phyloP scores from a whole-genome alignment of 2,113 vertebrate genomes.

The Tragelaphus imberbis region DNA sequence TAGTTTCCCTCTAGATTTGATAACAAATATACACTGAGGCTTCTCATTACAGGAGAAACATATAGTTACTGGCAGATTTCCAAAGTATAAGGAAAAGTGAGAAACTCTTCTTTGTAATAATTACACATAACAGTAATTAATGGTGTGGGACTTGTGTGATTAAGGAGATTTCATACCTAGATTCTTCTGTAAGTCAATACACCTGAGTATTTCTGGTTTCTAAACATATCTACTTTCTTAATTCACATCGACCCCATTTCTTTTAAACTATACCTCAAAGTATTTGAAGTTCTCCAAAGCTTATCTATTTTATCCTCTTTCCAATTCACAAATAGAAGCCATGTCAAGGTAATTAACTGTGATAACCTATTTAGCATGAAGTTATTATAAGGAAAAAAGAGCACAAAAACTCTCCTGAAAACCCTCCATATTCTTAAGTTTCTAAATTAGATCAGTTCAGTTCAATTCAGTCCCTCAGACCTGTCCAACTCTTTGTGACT shows the following conservation, averaged over 20 bases:
- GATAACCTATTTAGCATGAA: slow-evolving; percentile 59
- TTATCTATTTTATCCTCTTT: slow-evolving; percentile 66
- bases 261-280: slow-evolving; percentile 52
- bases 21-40: slow-evolving; percentile 10
- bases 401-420: not conserved
- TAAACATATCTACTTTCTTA: slow-evolving; percentile 57
- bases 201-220: slow-evolving; percentile 51
- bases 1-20: slow-evolving; percentile 25
- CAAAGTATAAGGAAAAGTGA: slow-evolving; percentile 52
- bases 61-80: not conserved
- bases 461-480: too few relatives aligned
- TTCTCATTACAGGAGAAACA: slow-evolving; percentile 40
- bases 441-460: not conserved
- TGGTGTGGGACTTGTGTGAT: slow-evolving; percentile 53
- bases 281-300: slow-evolving; percentile 62
- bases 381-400: slow-evolving; percentile 37
- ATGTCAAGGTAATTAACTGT: slow-evolving; percentile 57
- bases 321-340: slow-evolving; percentile 30
- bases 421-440: not conserved
- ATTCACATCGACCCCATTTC: slow-evolving; percentile 68
- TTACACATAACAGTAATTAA: slow-evolving; percentile 61
- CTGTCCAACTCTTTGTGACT: too few relatives aligned
- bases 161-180: slow-evolving; percentile 54
- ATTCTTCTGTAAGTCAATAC: slow-evolving; percentile 52
- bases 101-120: slow-evolving; percentile 56